Evolutionary conservation across 2,113 vertebrate genomes (phyloP), one percentile per base, ranked within the genome.

Genomic region (Prietella phreatophila): DNA sequence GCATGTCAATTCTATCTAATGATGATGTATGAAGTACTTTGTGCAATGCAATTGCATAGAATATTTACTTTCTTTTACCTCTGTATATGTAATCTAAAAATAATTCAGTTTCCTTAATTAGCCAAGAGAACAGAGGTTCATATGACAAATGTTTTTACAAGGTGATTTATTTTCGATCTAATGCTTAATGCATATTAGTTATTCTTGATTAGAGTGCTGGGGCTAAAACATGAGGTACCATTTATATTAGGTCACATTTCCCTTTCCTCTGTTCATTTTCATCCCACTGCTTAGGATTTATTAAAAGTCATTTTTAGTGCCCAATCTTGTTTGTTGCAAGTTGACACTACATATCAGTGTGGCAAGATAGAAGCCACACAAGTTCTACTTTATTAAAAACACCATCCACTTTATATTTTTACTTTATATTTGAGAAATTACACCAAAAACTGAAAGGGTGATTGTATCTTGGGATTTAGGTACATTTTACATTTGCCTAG

Each of bases 141-240:
- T 94, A 93, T 95, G 95, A 95, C 93, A 95, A 95, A 95, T 95
- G 53, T 94, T 96, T 95, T 94, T 93, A 94, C 94, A 94, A 95
- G 94, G 94, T 95, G 94, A 95, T 95, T 95, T 95, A 92, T 55
- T 55, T 55, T 14, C 53, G 92, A 93, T 94, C 93, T 94, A 85
- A 92, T 92, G 93, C 93, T 94, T 95, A 95, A 95, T 95, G 95
- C 93, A 93, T 93, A 95, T 95, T 95, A 94, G 93, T 95, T 94
- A 94, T 93, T 92, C 93, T 93, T 94, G 93, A 94, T 93, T 93
- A 89, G 92, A 92, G 20, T 61, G 7, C 13, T 55, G 53, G 53
- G 13, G 22, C 60, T 61, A 61, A 61, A 55, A 13, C 13, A 14
- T 55, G 53, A 55, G 53, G 53, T 61, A 25, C 25, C 93, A 94